These are phyloP conservation scores for Nemotelus nigrinus DNA, from an alignment of 2,888 invertebrate genomes.

Conservation along the genomic window DNA sequence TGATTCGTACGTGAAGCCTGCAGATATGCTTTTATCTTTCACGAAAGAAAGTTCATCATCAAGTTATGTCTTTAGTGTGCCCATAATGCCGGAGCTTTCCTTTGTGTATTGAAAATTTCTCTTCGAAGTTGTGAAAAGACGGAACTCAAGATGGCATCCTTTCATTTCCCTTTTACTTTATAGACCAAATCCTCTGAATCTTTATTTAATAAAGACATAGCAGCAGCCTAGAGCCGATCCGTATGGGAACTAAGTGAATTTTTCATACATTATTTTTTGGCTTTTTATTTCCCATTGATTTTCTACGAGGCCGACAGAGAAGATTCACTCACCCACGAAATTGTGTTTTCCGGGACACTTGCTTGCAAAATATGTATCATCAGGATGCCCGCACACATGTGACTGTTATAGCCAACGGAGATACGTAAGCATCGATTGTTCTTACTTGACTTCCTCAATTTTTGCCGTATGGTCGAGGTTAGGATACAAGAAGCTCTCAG, in stretches of 20 bases:
- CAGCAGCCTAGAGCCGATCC: constrained; percentile 18
- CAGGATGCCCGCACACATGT: constrained; percentile 6
- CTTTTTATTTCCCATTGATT: constrained; percentile 33
- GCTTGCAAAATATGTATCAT: constrained; percentile 26
- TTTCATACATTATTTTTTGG: not conserved
- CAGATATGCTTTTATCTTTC: constrained; percentile 6
- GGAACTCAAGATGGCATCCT: constrained; percentile 3
- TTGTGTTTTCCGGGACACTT: constrained; percentile 40
- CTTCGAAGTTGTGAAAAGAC: constrained; percentile 9
- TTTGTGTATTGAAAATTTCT: constrained; percentile 28
- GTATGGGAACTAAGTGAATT: constrained; percentile 21
- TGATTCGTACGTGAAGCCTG: not conserved
- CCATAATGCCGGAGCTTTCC: not conserved
- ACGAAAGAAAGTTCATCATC: constrained; percentile 17
- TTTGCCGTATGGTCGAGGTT: constrained; percentile 1
- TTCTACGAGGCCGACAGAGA: constrained; percentile 10
- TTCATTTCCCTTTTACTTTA: constrained; percentile 15
- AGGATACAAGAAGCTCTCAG: not conserved
- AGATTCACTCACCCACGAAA: constrained; percentile 34
- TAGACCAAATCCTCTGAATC: constrained; percentile 20
- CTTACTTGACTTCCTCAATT: constrained; percentile 27
- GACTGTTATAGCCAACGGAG: no score
- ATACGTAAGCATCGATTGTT: not conserved
- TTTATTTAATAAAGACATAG: constrained; percentile 39
- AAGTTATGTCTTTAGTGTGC: constrained; percentile 1